Evolutionary conservation across 2,113 vertebrate genomes (phyloP).

Genomic region (Athene cunicularia): DNA sequence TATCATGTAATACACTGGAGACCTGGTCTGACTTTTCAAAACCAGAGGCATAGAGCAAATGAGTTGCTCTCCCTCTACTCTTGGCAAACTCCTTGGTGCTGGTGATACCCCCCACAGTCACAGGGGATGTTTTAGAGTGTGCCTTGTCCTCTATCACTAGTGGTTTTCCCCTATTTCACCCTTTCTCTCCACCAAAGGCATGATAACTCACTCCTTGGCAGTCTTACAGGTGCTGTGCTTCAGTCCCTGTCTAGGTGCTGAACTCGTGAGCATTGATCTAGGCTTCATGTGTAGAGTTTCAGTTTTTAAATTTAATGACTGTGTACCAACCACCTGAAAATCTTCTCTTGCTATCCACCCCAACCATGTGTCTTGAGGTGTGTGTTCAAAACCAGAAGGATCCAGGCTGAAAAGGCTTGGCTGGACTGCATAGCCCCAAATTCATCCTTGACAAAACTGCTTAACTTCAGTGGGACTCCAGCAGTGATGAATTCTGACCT

Average conservation of each 20-base stretch:
- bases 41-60: rapidly evolving
- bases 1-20: not conserved
- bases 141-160: not conserved
- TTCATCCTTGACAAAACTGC: not conserved
- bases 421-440: not conserved
- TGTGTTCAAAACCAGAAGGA: not conserved
- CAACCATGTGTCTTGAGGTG: not conserved
- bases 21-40: not conserved
- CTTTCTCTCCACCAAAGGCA: not conserved
- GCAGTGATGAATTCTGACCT: not conserved
- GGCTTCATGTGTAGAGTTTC: not conserved
- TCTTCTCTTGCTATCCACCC: not conserved
- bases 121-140: not conserved
- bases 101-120: not conserved
- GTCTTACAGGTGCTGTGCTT: not conserved
- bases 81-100: not conserved
- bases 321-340: not conserved
- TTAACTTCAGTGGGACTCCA: not conserved
- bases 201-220: not conserved
- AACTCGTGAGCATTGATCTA: not conserved
- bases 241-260: not conserved
- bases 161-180: not conserved
- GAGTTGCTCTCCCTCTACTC: not conserved
- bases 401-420: not conserved
- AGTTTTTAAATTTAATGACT: not conserved